Evolutionary conservation across 2,888 invertebrate species (phyloP).

Genomic region (Eretmocerus hayati): DNA sequence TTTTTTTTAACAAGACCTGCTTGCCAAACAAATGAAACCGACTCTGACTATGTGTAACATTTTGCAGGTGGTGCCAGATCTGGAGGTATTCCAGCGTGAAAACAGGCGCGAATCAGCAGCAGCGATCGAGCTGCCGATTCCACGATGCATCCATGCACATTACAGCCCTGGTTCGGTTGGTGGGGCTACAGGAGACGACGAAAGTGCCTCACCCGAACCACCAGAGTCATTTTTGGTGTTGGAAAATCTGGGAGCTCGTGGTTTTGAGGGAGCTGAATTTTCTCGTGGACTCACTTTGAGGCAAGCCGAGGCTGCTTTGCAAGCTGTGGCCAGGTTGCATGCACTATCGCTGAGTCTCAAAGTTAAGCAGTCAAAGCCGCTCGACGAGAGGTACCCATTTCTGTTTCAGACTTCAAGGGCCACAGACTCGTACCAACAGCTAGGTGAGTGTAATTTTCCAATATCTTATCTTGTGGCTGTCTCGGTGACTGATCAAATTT

Average conservation of each 20-base stretch:
- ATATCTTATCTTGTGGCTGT: no score
- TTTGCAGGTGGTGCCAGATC: conserved; percentile 60
- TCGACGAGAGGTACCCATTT: conserved; percentile 58
- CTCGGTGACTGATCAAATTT: neutral
- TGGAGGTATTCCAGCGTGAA: conserved; percentile 56
- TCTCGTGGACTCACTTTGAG: conserved; percentile 59
- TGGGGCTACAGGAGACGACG: conserved; percentile 41
- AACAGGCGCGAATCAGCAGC: conserved; percentile 39
- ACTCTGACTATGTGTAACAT: neutral
- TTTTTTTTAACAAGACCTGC: no score
- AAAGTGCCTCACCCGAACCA: conserved; percentile 46
- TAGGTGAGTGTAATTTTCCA: conserved; percentile 41
- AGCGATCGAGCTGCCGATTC: conserved; percentile 57
- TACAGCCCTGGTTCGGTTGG: conserved; percentile 52
- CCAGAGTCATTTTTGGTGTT: conserved; percentile 66
- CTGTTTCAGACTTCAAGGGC: conserved; percentile 72
- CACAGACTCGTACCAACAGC: conserved; percentile 71
- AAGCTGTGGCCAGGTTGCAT: conserved; percentile 66
- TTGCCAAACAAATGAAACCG: no score
- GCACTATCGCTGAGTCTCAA: conserved; percentile 63
- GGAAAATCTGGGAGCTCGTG: conserved; percentile 63
- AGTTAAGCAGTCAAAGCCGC: conserved; percentile 49
- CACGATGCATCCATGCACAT: conserved; percentile 62
- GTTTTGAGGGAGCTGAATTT: conserved; percentile 62
- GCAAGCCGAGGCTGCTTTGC: conserved; percentile 63